Evolutionary conservation across 2,797 vertebrate species (phyloP), one percentile per base, ranked within the genome.

Genomic region (Tinamus major): DNA sequence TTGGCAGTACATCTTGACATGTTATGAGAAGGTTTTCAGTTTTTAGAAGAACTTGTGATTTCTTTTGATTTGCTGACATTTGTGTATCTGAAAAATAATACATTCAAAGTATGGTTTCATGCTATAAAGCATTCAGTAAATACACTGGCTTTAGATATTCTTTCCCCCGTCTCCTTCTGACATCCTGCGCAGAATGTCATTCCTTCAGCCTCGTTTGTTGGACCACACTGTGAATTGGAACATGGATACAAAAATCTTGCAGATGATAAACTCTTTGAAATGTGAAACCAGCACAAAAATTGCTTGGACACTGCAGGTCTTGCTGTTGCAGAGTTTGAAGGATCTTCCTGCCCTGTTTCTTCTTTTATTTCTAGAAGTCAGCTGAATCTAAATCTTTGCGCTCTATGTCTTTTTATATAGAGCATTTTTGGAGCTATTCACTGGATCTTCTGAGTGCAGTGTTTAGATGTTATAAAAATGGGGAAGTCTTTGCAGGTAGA

Each of bases 21-120:
- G 5, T 55, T 78, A 71, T 53, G 80, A 63, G 59, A 85, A 86
- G 11, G 13, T 39, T 26, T 33, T 37, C 4, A 21, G 21, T 85
- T 92, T 83, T 56, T 7, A 75, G 53, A 90, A 79, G n/a, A 71
- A 68, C 23, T 71, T 71, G 16, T 11, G 9, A 48, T 91, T 93
- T 70, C 24, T 63, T 91, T 82, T 69, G 13, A 76, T 80, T 68
- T 79, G 14, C 19, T 26, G 65, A 42, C 27, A 48, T 27, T 6
- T 37, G 18, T 67, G 26, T 42, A 71, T 44, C 26, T 75, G 76
- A 71, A 88, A 82, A 75, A 5, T 1, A 77, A 41, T 31, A 51
- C 9, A 31, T 55, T 61, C 23, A 68, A 71, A 33, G 33, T 63
- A 9, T 31, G 7, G 24, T 74, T 90, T 91, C 65, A 65, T 7